Base-by-base conservation (phyloP, 2,888 invertebrate species). In the Synanthedon andrenaeformis region DNA sequence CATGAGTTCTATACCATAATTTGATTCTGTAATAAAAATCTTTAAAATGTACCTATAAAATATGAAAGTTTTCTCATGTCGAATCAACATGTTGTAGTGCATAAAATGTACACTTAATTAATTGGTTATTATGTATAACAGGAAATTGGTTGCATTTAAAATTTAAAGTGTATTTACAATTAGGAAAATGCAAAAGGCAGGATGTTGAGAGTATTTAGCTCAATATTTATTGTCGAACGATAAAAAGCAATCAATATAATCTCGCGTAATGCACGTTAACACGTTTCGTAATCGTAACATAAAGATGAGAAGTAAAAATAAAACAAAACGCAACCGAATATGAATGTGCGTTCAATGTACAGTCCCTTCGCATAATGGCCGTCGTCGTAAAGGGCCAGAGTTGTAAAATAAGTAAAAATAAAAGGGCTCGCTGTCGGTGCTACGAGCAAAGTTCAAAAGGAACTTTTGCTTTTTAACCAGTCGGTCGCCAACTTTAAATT, bases 381-480 rank as follows among this genome's bases (percentile, higher is more conserved):
- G 72, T 64, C 67, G 72, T 74, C 75, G 72, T 76, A 79, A 79
- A 81, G 72, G 74, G 69, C 69, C 69, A 60, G 69, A 67, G 70
- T 66, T 73, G 72, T 76, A 79, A 79, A 82, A 77, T 74, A 77
- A 76, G 75, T 74, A 79, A 77, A 79, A 75, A 79, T 72, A 77
- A 51, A 78, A 77, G 70, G 71, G 69, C 71, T 59, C 66, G 69
- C 69, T 70, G 65, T 61, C 72, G 74, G 76, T 72, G 67, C 59
- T 59, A 69, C 69, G 72, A 67, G 62, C 66, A 64, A 76, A 79
- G 74, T 80, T 79, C 75, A 72, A 77, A 79, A 69, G 69, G 67
- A 80, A 81, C 76, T 82, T 82, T 82, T 78, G 79, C 79, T 79
- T 83, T 82, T 81, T 81, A 84, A 80, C 80, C 78, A 79, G 79